A percentile compares a stretch with the other conserved stretches of the same genome.
Evolutionary conservation across 2,797 vertebrate species (phyloP).

Genomic region (Leucoraja ocellata): DNA sequence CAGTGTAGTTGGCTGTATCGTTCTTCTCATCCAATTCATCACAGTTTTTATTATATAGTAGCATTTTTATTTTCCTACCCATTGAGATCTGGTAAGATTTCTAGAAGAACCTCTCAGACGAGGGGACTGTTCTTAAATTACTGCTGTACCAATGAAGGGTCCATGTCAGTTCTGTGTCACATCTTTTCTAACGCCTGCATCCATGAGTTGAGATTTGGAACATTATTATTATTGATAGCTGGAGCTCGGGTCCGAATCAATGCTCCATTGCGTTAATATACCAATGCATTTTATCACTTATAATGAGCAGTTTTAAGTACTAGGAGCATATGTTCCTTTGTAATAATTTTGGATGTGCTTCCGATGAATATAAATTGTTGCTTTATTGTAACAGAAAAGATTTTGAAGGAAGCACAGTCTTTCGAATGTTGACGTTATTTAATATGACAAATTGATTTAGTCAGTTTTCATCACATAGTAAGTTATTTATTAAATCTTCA

Average conservation of each 20-base stretch:
- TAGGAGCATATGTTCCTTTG: neutral
- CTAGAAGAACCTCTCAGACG: neutral
- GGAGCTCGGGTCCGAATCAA: neutral
- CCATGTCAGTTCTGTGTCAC: neutral
- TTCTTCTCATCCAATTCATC: neutral
- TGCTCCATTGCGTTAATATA: neutral
- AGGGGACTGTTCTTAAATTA: neutral
- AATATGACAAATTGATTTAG: slow-evolving; percentile 15
- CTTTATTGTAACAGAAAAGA: neutral
- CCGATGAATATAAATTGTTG: slow-evolving; percentile 24
- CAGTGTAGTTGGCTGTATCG: neutral
- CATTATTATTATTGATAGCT: neutral
- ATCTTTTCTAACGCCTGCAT: neutral
- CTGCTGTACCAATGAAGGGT: neutral
- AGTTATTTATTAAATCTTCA: neutral
- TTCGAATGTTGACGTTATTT: neutral
- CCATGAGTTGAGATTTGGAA: neutral
- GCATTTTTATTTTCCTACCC: neutral
- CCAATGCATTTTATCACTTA: neutral
- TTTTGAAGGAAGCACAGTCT: neutral
- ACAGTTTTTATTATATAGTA: neutral
- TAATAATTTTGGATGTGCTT: neutral
- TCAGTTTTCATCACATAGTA: slow-evolving; percentile 13
- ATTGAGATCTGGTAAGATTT: neutral
- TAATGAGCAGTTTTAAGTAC: neutral